Evolutionary conservation across 1,140 invertebrate genomes (phyloP).

Genomic region (Araneus ventricosus): DNA sequence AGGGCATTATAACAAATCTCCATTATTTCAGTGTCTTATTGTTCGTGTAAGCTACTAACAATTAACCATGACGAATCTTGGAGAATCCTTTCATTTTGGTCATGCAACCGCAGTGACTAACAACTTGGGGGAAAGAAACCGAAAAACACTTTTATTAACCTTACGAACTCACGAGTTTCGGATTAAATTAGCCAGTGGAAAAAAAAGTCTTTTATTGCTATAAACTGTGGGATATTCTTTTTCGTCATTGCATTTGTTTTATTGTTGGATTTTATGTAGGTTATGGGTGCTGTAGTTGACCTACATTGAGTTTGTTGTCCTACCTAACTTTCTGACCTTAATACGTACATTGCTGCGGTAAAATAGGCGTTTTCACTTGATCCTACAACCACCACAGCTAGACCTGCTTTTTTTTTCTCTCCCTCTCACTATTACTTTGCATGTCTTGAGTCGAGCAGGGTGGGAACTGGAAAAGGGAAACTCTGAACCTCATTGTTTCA

Average conservation of each 20-base stretch:
- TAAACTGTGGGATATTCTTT: conserved; percentile 13
- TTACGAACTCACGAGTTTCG: background rate
- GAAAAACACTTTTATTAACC: background rate
- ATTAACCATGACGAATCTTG: background rate
- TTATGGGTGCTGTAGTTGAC: conserved; percentile 72
- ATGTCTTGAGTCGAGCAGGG: background rate
- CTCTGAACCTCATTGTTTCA: conserved; percentile 34
- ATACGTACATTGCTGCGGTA: conserved; percentile 36
- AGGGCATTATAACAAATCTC: background rate
- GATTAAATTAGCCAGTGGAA: background rate
- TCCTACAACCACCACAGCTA: background rate
- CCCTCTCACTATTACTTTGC: conserved; percentile 6
- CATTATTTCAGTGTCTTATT: background rate
- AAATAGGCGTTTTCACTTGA: conserved; percentile 67
- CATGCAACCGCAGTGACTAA: background rate
- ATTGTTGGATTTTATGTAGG: conserved; percentile 65
- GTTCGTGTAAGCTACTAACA: background rate
- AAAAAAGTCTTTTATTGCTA: conserved; percentile 38
- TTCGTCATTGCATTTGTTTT: conserved; percentile 56
- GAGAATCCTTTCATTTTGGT: background rate
- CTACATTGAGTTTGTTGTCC: conserved; percentile 71
- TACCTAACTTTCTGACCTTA: conserved; percentile 72
- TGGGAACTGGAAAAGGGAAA: conserved; percentile 31
- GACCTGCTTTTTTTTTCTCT: conserved; percentile 58
- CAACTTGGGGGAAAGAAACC: background rate